phyloP scores from a whole-genome alignment of 2,888 invertebrate species.

The Abrostola triplasia region DNA sequence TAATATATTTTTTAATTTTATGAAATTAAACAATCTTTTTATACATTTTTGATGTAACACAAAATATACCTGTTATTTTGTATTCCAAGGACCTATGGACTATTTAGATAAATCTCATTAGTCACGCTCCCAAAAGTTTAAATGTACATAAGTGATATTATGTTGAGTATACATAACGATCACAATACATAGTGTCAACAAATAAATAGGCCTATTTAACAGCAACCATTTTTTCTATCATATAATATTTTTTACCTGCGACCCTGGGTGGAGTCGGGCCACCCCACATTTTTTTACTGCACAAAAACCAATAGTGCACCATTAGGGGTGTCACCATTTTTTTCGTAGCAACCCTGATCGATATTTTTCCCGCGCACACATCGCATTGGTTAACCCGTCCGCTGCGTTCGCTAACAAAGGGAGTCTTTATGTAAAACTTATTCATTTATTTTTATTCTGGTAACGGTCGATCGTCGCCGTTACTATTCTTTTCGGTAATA shows the following conservation, averaged over 20 bases:
- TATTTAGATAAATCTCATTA: no score
- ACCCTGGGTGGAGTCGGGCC: slow-evolving; percentile 76
- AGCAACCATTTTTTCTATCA: slow-evolving; percentile 59
- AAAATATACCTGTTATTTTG: no score
- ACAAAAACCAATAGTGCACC: slow-evolving; percentile 79
- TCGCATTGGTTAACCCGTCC: slow-evolving; percentile 76
- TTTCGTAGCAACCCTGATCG: slow-evolving; percentile 74
- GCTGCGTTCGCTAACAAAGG: slow-evolving; percentile 75
- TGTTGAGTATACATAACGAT: not conserved
- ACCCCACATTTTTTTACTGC: slow-evolving; percentile 78
- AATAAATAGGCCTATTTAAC: slow-evolving; percentile 44
- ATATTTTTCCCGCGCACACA: slow-evolving; percentile 81
- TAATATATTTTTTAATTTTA: no score
- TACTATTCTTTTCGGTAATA: slow-evolving; percentile 84
- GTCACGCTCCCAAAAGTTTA: no score
- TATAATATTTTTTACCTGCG: slow-evolving; percentile 78
- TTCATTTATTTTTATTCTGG: slow-evolving; percentile 82
- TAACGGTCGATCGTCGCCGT: slow-evolving; percentile 74
- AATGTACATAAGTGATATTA: no score
- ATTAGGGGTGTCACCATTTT: slow-evolving; percentile 81
- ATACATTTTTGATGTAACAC: no score
- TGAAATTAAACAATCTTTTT: no score
- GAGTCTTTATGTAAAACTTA: slow-evolving; percentile 81
- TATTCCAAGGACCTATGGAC: no score
- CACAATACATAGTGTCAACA: slow-evolving; percentile 23